A percentile compares a stretch with the other conserved stretches of the same genome.
phyloP scores from a whole-genome alignment of 2,113 vertebrate genomes.

The Seriola rivoliana region DNA sequence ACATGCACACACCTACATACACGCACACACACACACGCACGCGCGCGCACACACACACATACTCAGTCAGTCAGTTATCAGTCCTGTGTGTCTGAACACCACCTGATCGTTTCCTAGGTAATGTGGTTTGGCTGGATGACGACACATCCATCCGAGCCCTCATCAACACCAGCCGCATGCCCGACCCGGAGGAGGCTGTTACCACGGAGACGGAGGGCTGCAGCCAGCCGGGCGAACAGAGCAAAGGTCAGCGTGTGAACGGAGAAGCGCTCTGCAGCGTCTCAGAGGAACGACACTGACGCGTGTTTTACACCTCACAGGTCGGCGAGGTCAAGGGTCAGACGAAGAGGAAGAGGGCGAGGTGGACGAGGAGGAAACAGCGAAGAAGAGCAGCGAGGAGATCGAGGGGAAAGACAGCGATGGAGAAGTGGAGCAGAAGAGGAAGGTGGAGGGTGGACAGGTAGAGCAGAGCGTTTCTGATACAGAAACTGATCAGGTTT shows the following conservation, averaged over 20 bases:
- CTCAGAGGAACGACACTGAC: neutral
- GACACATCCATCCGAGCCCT: conserved; percentile 93
- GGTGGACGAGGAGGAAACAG: conserved; percentile 87
- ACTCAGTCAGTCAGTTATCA: too few species aligned
- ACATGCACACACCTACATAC: neutral
- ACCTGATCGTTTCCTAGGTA: conserved; percentile 85
- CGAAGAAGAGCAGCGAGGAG: conserved; percentile 73
- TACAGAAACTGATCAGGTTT: neutral
- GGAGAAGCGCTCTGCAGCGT: neutral
- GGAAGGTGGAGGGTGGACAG: conserved; percentile 47
- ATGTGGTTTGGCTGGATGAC: conserved; percentile 98
- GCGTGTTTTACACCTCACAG: conserved; percentile 45
- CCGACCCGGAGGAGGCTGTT: conserved; percentile 84
- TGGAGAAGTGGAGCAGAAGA: conserved; percentile 52
- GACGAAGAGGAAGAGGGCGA: conserved; percentile 87
- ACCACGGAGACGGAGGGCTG: conserved; percentile 76
- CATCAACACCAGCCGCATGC: conserved; percentile 93
- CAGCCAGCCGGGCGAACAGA: conserved; percentile 79
- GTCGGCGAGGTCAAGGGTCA: conserved; percentile 67
- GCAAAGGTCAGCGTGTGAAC: conserved; percentile 82
- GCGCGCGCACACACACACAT: too few species aligned
- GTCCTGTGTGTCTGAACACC: neutral
- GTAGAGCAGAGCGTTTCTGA: conserved; percentile 40
- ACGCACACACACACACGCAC: neutral
- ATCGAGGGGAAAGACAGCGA: conserved; percentile 56